These are phyloP conservation scores for Mesochorus sp. DNA, from an alignment of 2,888 invertebrate genomes.

Conservation along the genomic window DNA sequence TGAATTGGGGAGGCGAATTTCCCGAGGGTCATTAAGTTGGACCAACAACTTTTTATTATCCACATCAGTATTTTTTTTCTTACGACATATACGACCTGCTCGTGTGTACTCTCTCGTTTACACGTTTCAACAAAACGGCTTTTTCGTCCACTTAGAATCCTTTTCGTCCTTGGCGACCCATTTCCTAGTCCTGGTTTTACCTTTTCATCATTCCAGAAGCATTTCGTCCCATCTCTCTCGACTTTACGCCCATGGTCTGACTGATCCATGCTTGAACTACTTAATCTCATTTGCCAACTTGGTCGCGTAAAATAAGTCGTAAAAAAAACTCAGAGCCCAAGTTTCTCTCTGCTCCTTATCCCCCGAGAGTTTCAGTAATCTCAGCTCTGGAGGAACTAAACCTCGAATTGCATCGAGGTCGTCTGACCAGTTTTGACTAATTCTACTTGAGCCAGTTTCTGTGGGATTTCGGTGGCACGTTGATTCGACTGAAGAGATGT, in stretches of 20 bases:
- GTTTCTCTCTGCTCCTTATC: not conserved
- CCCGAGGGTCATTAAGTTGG: conserved; percentile 14
- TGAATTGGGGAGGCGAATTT: conserved; percentile 19
- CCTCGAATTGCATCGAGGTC: not conserved
- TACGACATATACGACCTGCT: no score
- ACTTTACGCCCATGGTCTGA: conserved; percentile 5
- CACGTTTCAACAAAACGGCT: no score
- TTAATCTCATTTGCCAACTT: conserved; percentile 45
- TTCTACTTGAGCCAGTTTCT: conserved; percentile 23
- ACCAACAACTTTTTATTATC: conserved; percentile 18
- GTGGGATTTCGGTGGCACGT: no score
- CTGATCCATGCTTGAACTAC: conserved; percentile 14
- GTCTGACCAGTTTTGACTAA: conserved; percentile 36
- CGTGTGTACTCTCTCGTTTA: no score
- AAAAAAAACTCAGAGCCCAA: conserved; percentile 6
- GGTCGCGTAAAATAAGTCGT: conserved; percentile 11
- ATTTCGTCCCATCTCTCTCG: not conserved
- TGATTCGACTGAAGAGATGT: no score
- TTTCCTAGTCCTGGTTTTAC: not conserved
- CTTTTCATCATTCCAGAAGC: not conserved
- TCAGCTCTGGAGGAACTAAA: conserved; percentile 8
- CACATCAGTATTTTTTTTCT: not conserved
- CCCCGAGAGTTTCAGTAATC: not conserved
- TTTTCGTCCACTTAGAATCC: not conserved
- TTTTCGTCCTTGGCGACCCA: not conserved